Evolutionary conservation across 2,888 invertebrate species (phyloP).

Genomic region (Embidobia sp.): DNA sequence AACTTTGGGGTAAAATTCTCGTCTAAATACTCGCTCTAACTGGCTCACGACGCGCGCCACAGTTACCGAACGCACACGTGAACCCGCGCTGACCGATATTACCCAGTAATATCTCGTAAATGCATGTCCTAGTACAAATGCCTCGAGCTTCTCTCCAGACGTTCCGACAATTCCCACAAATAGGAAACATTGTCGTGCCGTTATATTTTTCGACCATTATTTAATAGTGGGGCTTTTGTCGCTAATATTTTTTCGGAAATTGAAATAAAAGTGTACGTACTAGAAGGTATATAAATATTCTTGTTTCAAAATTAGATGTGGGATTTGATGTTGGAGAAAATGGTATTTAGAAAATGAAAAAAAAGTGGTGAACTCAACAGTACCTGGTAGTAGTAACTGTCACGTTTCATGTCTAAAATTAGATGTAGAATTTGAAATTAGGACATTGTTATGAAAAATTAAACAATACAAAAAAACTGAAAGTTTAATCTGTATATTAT

Average conservation of each 20-base stretch:
- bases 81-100: constrained; percentile 72
- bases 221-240: constrained; percentile 5
- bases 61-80: constrained; percentile 63
- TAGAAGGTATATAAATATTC: no score
- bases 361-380: no score
- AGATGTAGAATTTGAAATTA: no score
- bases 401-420: no score
- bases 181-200: constrained; percentile 44
- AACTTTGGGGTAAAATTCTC: constrained; percentile 79
- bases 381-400: no score
- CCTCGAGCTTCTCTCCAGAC: constrained; percentile 58
- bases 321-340: no score
- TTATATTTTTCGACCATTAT: constrained; percentile 35
- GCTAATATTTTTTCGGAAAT: constrained; percentile 34
- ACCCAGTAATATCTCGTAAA: constrained; percentile 75
- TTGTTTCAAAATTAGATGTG: no score
- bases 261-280: constrained; percentile 20
- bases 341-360: no score
- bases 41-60: constrained; percentile 74
- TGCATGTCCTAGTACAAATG: constrained; percentile 69
- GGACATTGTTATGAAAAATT: no score
- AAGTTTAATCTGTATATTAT: no score
- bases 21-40: constrained; percentile 80
- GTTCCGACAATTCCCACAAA: constrained; percentile 60
- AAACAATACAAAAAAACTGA: no score